Conservation (phyloP, 2,797 vertebrate species). For the Parambassis ranga region DNA sequence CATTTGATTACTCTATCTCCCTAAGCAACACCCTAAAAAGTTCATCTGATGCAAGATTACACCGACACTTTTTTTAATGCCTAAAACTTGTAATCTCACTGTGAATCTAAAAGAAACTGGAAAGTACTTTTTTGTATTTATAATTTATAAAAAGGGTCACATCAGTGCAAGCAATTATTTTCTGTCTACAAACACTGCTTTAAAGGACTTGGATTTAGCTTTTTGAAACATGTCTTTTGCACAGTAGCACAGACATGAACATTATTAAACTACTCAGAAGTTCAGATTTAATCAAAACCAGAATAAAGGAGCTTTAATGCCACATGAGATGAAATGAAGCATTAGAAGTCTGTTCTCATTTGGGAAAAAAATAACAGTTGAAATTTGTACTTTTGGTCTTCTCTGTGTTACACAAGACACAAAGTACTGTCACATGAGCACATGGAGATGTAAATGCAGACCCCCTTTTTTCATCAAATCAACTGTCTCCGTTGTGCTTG, state of each 20-base stretch:
- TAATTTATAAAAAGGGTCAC: constrained; percentile 28
- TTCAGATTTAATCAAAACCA: constrained; percentile 52
- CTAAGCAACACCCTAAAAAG: background rate
- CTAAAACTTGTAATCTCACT: constrained; percentile 22
- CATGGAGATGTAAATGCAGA: background rate
- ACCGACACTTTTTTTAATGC: constrained; percentile 17
- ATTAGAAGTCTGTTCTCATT: constrained; percentile 5
- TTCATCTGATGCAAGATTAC: constrained; percentile 17
- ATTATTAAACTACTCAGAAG: constrained; percentile 34
- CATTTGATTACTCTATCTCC: background rate
- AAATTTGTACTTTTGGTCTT: constrained; percentile 12
- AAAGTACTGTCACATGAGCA: background rate
- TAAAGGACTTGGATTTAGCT: constrained; percentile 32
- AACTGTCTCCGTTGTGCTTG: background rate
- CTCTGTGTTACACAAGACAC: background rate
- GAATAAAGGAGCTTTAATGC: constrained; percentile 38
- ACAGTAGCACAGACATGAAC: constrained; percentile 8
- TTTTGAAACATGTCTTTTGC: constrained; percentile 33
- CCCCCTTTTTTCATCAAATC: constrained; percentile 14
- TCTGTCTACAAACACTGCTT: constrained; percentile 39
- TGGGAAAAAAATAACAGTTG: background rate
- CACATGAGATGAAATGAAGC: constrained; percentile 21
- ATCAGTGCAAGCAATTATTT: constrained; percentile 54
- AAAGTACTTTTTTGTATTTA: constrained; percentile 36
- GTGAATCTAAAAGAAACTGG: constrained; percentile 29